Evolutionary conservation across 2,797 vertebrate genomes (phyloP), one percentile per base, ranked within the genome.

Genomic region (Lepus oiostolus): DNA sequence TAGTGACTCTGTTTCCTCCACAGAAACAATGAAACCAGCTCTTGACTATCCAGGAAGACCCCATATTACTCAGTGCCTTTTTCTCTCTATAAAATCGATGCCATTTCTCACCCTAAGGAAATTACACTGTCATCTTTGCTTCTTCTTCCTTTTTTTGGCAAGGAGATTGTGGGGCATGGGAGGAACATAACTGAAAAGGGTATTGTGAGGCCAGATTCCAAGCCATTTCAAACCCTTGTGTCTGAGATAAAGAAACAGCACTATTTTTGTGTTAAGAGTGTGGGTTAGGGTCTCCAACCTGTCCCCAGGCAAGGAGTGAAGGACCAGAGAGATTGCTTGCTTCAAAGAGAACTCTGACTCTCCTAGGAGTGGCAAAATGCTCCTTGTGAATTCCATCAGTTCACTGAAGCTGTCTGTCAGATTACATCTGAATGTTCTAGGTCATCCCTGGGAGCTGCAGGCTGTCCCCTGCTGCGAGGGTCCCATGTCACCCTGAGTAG

Each of bases 401-500:
- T 0, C 0, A 47, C 72, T 21, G 10, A 90, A 96, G 96, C 71
- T 5, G 19, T 42, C 81, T 93, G 70, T 87, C 81, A 91, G 85
- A 95, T 96, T 79, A 85, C 75, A 97, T 93, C 96, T 85, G 62
- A 85, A 1, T 8, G 7, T 30, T 65, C 86, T 88, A 8, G n/a
- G 65, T 94, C 91, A 88, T 97, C 95, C 80, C 65, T 86, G 94
- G 67, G 81, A 96, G 81, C 82, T 3, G 6, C 0, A 1, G 80
- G 91, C 89, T 70, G 38, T 70, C 24, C 42, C 93, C 58, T 14
- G 3, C 1, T 81, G 84, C 30, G 76, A 96, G 83, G 26, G 68
- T 68, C 58, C 92, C 82, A 84, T 19, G 76, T 97, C 95, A 87
- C 95, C 96, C 83, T 90, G 76, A 75, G 58, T 88, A 87, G 74